These are phyloP conservation scores for Heliconius ethilla DNA, from an alignment of 2,888 invertebrate genomes.

Conservation along the genomic window DNA sequence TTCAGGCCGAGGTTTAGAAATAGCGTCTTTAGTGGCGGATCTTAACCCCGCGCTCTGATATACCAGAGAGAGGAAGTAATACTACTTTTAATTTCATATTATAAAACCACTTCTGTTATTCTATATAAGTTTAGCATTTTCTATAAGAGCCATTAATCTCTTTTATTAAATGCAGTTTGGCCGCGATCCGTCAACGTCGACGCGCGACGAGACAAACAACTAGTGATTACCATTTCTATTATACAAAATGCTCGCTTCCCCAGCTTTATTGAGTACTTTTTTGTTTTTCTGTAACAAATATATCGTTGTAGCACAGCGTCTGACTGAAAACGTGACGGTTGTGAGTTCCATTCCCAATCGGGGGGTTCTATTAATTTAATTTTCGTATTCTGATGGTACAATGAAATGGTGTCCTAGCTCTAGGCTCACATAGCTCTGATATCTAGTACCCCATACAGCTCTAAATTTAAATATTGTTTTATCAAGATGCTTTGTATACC, in stretches of 20 bases:
- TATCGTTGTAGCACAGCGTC: neutral
- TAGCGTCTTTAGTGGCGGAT: no score
- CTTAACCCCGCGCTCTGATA: no score
- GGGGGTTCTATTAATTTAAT: neutral
- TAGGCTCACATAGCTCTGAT: neutral
- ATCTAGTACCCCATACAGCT: no score
- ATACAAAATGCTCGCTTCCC: neutral
- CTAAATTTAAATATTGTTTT: no score
- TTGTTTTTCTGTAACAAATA: neutral
- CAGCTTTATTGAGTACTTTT: neutral
- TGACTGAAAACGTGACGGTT: neutral
- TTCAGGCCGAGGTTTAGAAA: no score
- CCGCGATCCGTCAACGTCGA: conserved; percentile 40
- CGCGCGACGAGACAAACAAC: conserved; percentile 34
- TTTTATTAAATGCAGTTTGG: conserved; percentile 41
- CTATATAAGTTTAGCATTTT: conserved; percentile 9
- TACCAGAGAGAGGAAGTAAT: no score
- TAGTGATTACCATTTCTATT: conserved; percentile 36
- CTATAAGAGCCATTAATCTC: conserved; percentile 6
- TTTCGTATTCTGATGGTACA: no score
- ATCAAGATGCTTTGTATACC: no score
- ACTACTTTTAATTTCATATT: neutral
- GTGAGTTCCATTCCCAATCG: neutral
- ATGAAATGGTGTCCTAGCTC: neutral
- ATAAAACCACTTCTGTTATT: neutral